Evolutionary conservation across 2,888 invertebrate genomes (phyloP), one percentile per base, ranked within the genome.

Genomic region (Volucella bombylans): DNA sequence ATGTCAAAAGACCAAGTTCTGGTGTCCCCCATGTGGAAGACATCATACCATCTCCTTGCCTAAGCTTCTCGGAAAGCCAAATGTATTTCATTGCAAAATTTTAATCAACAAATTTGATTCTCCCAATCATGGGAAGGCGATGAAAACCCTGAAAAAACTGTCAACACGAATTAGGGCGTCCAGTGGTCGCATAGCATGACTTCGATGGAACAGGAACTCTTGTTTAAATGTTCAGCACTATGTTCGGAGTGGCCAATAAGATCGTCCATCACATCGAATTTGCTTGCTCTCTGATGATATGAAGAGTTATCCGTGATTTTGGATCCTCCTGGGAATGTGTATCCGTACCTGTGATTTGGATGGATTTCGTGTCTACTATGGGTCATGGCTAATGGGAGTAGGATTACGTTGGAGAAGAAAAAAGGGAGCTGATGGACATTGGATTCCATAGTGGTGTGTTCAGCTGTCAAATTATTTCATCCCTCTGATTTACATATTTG

Each of bases 101-200:
- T 54, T 49, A 64, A 31, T 54, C 54, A 55, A 15, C 57, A 50
- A 82, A 82, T 68, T 45, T 59, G 78, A 78, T 82, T 68, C 64
- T 41, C 57, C 64, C 57, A 73, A 45, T 82, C 78, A 73, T 49
- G 18, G 49, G 54, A 80, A 83, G 83, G 83, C 74, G 83, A 80
- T 76, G 80, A 80, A 83, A 80, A 83, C 79, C 80, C 74, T 67
- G 64, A 54, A 74, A 80, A 83, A 83, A 80, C 80, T 80, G 83
- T 74, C 83, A 83, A 69, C 73, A 55, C 15, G 54, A 65, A 83
- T 83, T 83, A 69, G 50, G 49, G 6, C 23, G 14, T 72, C 47
- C 14, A 69, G 10, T 31, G 23, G 12, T 12, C 43, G 9, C n/a
- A 31, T 47, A 39, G 6, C 14, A n/a, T n/a, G 38, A 15, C 72